Evolutionary conservation across 1,140 invertebrate genomes (phyloP).

Genomic region (Triops cancriformis): DNA sequence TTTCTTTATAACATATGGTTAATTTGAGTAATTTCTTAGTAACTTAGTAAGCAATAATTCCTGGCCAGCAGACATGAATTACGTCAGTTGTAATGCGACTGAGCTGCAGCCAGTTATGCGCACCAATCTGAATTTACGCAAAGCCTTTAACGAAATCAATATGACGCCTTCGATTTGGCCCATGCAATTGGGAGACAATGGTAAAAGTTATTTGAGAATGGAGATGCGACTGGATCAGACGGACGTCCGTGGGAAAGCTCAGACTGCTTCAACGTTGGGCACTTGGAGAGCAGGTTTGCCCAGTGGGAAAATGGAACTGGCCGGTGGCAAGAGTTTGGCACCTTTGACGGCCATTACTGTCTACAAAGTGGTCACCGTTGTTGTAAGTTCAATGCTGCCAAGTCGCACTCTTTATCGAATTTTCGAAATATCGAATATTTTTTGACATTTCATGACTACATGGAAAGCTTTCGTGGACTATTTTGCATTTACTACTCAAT

Average conservation of each 20-base stretch:
- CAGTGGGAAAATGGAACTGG: slow-evolving; percentile 40
- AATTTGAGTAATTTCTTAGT: slow-evolving; percentile 30
- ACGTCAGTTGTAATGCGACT: slow-evolving; percentile 56
- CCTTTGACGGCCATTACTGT: slow-evolving; percentile 69
- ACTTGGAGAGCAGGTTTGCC: slow-evolving; percentile 58
- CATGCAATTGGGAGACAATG: slow-evolving; percentile 52
- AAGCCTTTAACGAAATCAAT: slow-evolving; percentile 23
- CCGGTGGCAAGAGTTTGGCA: slow-evolving; percentile 52
- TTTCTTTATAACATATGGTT: not conserved
- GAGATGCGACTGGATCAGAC: slow-evolving; percentile 57
- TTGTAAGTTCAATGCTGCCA: slow-evolving; percentile 43
- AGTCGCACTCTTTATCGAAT: not conserved
- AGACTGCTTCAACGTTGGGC: slow-evolving; percentile 49
- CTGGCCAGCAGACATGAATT: slow-evolving; percentile 60
- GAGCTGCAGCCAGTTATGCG: not conserved
- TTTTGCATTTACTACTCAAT: too few species aligned
- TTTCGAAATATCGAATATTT: too few species aligned
- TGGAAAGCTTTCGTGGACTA: too few species aligned
- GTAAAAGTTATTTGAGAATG: slow-evolving; percentile 62
- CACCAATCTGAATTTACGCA: slow-evolving; percentile 16
- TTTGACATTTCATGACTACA: too few species aligned
- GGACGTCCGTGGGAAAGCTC: slow-evolving; percentile 44
- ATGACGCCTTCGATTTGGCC: slow-evolving; percentile 57
- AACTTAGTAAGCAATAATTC: slow-evolving; percentile 49
- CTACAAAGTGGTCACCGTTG: slow-evolving; percentile 67